Evolutionary conservation across 2,888 invertebrate species (phyloP), one percentile per base, ranked within the genome.

Genomic region (Girardia tigrina): DNA sequence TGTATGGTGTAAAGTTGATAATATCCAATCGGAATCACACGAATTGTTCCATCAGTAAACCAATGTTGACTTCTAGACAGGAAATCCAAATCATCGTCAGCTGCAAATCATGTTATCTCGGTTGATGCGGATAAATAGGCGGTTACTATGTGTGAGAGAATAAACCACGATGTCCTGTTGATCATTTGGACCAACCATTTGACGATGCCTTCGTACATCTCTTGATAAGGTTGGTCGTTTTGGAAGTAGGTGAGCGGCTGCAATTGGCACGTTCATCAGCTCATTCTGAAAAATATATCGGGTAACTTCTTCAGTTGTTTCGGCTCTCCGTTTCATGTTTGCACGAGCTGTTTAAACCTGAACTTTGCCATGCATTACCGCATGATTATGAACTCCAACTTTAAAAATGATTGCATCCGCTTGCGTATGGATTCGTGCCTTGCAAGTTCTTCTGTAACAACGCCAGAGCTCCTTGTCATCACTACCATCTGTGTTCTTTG

Each of bases 1-100:
- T 56, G n/a, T 12, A 56, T 56, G 56, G 56, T 56, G n/a, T 56
- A 56, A n/a, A 56, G 56, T n/a, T 56, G 56, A 56, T 56, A n/a
- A 56, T 12, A 56, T 56, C 56, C 56, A 56, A 56, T 56, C 20
- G 56, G 56, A 56, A 4, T 56, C 56, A 56, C 4, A 20, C 56
- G 4, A n/a, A n/a, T 20, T 56, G n/a, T n/a, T 56, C 56, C 56
- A 12, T 56, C 56, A n/a, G 56, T 23, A 56, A 56, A 56, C 56
- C 56, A 56, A 56, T 56, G 56, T 12, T 56, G 8, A 56, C 4
- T 12, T n/a, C 56, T 56, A 4, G 56, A 56, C 6, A 56, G 56
- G n/a, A 56, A 8, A 8, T 56, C n/a, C 8, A 56, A 23, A 56
- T 56, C n/a, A 56, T 56, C 56, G n/a, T 56, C 56, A 4, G n/a